phyloP scores from a whole-genome alignment of 2,113 vertebrate species.

The Carlito syrichta region DNA sequence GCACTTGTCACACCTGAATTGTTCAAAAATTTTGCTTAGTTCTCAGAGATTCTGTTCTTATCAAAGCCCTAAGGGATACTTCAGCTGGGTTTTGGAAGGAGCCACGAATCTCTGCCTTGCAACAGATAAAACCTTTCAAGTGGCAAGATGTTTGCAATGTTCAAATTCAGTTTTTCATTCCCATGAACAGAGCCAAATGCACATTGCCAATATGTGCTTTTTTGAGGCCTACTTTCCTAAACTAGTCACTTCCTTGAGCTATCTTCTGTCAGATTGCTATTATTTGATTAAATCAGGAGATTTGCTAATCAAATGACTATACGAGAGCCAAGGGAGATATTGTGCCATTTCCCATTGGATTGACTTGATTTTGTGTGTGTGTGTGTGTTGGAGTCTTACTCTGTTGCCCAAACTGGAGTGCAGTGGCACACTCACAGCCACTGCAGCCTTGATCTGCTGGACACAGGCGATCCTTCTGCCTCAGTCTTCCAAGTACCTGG shows the following conservation, averaged over 20 bases:
- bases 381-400: too few species aligned
- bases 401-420: too few species aligned
- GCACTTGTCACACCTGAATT: background rate
- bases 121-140: background rate
- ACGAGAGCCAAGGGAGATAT: background rate
- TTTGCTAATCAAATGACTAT: background rate
- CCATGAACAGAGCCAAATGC: background rate
- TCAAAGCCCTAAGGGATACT: background rate
- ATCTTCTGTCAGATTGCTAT: background rate
- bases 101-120: background rate
- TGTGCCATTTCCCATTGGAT: background rate
- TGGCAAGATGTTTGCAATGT: constrained; percentile 8
- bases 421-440: too few species aligned
- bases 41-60: background rate
- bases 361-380: too few species aligned
- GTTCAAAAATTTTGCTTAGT: background rate
- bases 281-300: background rate
- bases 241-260: background rate
- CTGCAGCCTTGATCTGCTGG: too few species aligned
- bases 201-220: background rate
- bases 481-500: too few species aligned
- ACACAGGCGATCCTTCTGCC: too few species aligned
- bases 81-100: background rate
- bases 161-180: background rate
- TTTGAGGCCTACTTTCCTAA: background rate